Base-by-base conservation (phyloP, 2,113 vertebrate genomes). In the Dicentrarchus labrax region DNA sequence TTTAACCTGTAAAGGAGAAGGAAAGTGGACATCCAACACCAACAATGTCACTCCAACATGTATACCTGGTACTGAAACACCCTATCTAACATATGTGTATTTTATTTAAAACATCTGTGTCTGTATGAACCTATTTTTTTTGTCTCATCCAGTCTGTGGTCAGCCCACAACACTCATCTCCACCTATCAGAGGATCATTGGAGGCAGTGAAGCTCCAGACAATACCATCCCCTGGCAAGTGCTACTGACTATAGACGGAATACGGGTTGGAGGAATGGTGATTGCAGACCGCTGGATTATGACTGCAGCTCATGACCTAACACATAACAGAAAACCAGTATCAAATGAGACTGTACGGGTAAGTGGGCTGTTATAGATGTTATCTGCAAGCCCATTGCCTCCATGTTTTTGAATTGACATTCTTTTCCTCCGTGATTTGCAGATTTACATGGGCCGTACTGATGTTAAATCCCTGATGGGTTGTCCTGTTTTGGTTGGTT, bases 141-240 rank as follows among this genome's bases (percentile, higher is more conserved):
- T 64, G 61, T 43, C 41, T 57, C 11, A 8, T 43, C 6, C 72
- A 95, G 94, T 93, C 1, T 95, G 94, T 82, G 94, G 94, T 0
- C 16, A 48, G 43, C 92, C 93, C 38, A 70, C 38, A 30, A 56
- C 65, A 4, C 2, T 7, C 0, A 10, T 60, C 0, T 0, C 10
- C 30, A 1, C 1, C 6, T 22, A 22, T 56, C 72, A 84, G 39
- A 87, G 74, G 75, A 89, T 95, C 51, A 47, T 94, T 57, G 92
- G 92, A 72, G 94, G 94, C 0, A 3, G 4, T 0, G 0, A 1
- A 0, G 95, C 94, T 36, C 57, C 51, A 38, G 0, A n/a, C 0
- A 51, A 89, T 6, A 48, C 86, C 2, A 85, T 96, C 67, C 95
- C 95, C 4, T 96, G 94, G 95, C 95, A 96, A 74, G 94, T 91